A percentile compares a stretch with the other conserved stretches of the same genome.
Evolutionary conservation across 2,113 vertebrate species (phyloP).

Genomic region (Tichodroma muraria): DNA sequence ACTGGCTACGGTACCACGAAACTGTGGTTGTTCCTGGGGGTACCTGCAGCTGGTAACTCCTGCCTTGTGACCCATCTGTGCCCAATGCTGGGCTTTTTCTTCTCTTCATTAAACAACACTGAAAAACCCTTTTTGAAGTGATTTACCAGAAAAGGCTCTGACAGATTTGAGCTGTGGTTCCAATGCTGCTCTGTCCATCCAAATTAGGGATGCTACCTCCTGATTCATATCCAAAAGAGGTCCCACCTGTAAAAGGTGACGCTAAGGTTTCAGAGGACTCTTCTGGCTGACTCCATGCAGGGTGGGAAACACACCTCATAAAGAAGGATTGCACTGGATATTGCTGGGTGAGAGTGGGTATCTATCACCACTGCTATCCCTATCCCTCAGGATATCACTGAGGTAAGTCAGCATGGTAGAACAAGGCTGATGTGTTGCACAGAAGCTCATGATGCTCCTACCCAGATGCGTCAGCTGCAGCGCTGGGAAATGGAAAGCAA

Average conservation of each 20-base stretch:
- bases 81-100: not conserved
- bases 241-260: not conserved
- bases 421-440: not conserved
- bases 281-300: not conserved
- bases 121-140: not conserved
- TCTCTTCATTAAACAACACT: not conserved
- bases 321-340: not conserved
- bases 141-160: not conserved
- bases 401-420: not conserved
- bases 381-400: rapidly evolving
- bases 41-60: not conserved
- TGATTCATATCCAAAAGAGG: not conserved
- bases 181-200: rapidly evolving
- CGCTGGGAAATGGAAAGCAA: not conserved
- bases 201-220: not conserved
- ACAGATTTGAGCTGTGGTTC: not conserved
- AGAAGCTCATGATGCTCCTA: not conserved
- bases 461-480: not conserved
- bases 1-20: not conserved
- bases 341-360: not conserved
- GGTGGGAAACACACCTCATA: not conserved
- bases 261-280: not conserved
- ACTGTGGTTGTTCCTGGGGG: not conserved
- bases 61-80: not conserved
- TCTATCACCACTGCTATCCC: not conserved